Base-by-base conservation (phyloP, 2,888 invertebrate genomes). In the Therioaphis trifolii region DNA sequence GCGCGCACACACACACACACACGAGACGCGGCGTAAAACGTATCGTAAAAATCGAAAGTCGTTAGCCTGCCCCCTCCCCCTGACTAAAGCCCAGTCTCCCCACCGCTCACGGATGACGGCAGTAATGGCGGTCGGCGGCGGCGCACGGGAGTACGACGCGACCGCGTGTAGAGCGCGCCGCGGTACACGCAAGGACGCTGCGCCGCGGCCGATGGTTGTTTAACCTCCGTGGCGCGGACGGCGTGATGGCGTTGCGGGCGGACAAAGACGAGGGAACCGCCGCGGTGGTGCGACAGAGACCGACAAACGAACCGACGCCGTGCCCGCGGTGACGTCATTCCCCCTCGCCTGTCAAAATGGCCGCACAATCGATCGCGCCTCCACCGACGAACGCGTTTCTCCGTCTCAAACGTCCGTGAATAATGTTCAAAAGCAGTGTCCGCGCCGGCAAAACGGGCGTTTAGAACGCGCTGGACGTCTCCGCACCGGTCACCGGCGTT, bases 271-370 rank as follows among this genome's bases (percentile, higher is more conserved):
- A 74, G 35, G 72, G 72, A 14, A 49, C 21, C 2, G 7, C 49
- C 35, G n/a, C 82, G 82, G 61, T 40, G 35, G 82, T 63, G 82
- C 35, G 35, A 82, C 35, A 49, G 74, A 82, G 82, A 82, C 49
- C 18, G 72, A 74, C 46, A 58, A 72, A 18, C 61, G 24, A 52
- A 82, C 63, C 40, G 82, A 80, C 80, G 80, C 80, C n/a, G 61
- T 46, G 80, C 61, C 52, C n/a, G 74, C 74, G 49, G 72, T 82
- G 82, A 82, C 82, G 82, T 82, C 82, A 82, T 82, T 82, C 72
- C 82, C 82, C 82, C 82, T 82, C 82, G 82, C 82, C 82, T 52
- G 82, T 82, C 82, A 82, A 82, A 74, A 82, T 82, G 82, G 82
- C 82, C 82, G 82, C 82, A 82, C 82, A 82, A 82, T 82, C 82